These are phyloP conservation scores for Lipophrys pholis DNA, from an alignment of 2,113 vertebrate genomes.

Conservation along the genomic window DNA sequence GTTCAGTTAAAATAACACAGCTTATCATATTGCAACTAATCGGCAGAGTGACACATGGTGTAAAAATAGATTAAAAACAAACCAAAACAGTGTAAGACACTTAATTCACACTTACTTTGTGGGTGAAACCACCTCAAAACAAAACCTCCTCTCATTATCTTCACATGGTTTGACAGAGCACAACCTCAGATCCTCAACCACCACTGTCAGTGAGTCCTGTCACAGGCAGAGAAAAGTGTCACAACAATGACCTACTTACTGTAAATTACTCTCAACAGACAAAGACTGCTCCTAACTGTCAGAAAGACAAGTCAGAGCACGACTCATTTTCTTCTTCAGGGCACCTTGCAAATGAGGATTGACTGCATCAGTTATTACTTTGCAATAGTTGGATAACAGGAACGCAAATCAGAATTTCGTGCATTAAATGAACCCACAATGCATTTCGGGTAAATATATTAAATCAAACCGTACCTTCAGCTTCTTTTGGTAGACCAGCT, in stretches of 20 bases:
- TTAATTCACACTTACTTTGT: slow-evolving; percentile 89
- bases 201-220: slow-evolving; percentile 95
- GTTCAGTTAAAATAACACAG: background rate
- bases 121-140: slow-evolving; percentile 98
- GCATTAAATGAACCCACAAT: background rate
- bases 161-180: slow-evolving; percentile 98
- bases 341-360: background rate
- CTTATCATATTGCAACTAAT: background rate
- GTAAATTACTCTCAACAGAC: too few species aligned
- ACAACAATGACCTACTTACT: background rate
- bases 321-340: background rate
- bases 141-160: slow-evolving; percentile 96
- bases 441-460: background rate
- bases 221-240: background rate
- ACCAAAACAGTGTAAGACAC: background rate
- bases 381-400: background rate
- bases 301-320: background rate
- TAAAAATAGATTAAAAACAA: background rate
- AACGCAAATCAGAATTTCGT: too few species aligned
- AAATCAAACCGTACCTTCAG: slow-evolving; percentile 87
- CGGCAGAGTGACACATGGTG: background rate
- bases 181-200: slow-evolving; percentile 94
- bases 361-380: background rate
- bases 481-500: slow-evolving; percentile 98
- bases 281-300: too few species aligned